phyloP scores from a whole-genome alignment of 2,888 invertebrate species.

The Chesias legatella region DNA sequence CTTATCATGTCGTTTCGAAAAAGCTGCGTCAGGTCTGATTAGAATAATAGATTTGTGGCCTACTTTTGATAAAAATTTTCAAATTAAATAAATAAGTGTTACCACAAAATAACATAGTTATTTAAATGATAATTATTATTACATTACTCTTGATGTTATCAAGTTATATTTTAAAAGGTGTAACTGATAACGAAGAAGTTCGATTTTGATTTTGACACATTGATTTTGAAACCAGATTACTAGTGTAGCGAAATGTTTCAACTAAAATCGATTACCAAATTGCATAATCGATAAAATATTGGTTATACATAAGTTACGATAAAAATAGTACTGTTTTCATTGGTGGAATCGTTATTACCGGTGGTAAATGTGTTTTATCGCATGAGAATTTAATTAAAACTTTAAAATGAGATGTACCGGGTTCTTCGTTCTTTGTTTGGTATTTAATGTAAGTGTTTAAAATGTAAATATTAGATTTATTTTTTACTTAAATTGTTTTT shows the following conservation, averaged over 20 bases:
- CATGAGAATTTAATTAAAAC: constrained; percentile 20
- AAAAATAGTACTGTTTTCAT: constrained; percentile 32
- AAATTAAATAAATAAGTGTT: no score
- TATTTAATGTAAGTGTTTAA: constrained; percentile 15
- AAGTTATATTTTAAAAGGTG: constrained; percentile 4
- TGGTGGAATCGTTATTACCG: constrained; percentile 31
- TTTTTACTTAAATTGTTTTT: no score
- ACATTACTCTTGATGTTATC: no score
- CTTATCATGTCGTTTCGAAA: no score
- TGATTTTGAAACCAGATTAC: constrained; percentile 2
- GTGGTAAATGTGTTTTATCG: constrained; percentile 28
- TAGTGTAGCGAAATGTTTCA: constrained; percentile 23
- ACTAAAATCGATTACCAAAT: constrained; percentile 30
- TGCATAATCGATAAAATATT: constrained; percentile 37
- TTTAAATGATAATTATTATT: no score
- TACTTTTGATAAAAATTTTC: no score
- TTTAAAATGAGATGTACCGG: constrained; percentile 25
- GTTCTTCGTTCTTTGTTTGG: constrained; percentile 13
- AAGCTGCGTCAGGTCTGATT: no score
- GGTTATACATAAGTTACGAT: constrained; percentile 39
- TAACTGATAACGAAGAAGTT: constrained; percentile 8
- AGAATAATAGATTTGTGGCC: no score
- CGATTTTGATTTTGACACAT: constrained; percentile 10
- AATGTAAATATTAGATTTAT: no score
- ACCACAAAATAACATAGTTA: no score